These are phyloP conservation scores for Poicephalus meyeri DNA, from an alignment of 2,113 vertebrate species.

Conservation along the genomic window DNA sequence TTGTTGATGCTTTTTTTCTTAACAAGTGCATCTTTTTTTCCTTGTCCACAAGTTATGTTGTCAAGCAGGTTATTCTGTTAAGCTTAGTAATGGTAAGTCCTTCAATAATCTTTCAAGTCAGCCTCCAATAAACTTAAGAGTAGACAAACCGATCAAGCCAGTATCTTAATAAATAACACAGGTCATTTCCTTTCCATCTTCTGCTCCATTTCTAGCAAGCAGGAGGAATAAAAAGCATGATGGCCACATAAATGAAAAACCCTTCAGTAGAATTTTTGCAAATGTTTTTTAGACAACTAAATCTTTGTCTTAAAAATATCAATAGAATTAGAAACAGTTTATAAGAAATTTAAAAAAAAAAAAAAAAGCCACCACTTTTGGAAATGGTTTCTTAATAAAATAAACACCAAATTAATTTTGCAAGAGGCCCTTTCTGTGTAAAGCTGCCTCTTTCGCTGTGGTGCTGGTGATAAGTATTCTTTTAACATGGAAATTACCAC, in stretches of 20 bases:
- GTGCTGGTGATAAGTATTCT: constrained; percentile 75
- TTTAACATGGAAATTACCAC: constrained; percentile 77
- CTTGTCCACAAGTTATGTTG: background rate
- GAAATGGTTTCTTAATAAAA: constrained; percentile 67
- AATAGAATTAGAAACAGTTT: background rate
- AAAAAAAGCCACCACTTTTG: constrained; percentile 3
- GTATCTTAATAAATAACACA: background rate
- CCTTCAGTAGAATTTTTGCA: background rate
- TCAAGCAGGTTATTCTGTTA: background rate
- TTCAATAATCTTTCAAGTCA: background rate
- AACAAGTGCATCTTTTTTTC: background rate
- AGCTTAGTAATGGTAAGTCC: background rate
- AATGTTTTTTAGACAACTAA: background rate
- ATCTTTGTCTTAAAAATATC: constrained; percentile 5
- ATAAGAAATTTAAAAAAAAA: background rate
- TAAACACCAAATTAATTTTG: constrained; percentile 74
- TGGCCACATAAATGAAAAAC: background rate
- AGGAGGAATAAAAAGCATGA: background rate
- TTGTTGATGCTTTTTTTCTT: background rate
- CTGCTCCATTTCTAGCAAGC: background rate
- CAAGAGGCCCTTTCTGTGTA: constrained; percentile 72
- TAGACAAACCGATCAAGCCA: background rate
- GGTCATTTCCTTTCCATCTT: background rate
- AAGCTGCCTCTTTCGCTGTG: constrained; percentile 71
- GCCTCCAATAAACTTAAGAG: background rate